Conservation (phyloP, 2,888 invertebrate genomes). For the Drosophila paranaensis region DNA sequence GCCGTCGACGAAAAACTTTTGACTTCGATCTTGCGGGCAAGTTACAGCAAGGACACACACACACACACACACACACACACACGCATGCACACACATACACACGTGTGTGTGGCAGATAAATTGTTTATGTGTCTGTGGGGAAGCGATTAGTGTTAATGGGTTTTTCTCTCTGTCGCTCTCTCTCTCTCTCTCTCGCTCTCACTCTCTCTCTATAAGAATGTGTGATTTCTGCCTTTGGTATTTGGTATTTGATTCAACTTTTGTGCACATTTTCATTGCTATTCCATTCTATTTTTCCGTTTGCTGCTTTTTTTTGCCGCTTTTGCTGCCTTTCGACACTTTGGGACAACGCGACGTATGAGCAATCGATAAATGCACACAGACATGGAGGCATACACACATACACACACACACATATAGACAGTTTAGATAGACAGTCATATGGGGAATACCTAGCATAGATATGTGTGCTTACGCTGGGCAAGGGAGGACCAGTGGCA, state of each 20-base stretch:
- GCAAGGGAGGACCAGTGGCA: neutral
- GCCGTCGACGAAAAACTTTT: slow-evolving; percentile 59
- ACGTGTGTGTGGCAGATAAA: slow-evolving; percentile 69
- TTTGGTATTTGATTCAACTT: slow-evolving; percentile 72
- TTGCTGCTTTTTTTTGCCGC: slow-evolving; percentile 11
- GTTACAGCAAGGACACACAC: slow-evolving; percentile 42
- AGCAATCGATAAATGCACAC: slow-evolving; percentile 75
- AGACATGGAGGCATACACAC: slow-evolving; percentile 40
- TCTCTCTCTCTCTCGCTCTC: slow-evolving; percentile 13
- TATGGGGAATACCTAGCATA: slow-evolving; percentile 63
- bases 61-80: slow-evolving; percentile 23
- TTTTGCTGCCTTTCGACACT: slow-evolving; percentile 55
- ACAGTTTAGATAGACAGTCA: slow-evolving; percentile 68
- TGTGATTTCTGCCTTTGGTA: slow-evolving; percentile 70
- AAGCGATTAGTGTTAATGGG: slow-evolving; percentile 82
- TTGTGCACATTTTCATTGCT: slow-evolving; percentile 67
- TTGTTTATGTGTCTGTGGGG: slow-evolving; percentile 82
- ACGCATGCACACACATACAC: slow-evolving; percentile 42
- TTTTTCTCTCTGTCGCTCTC: slow-evolving; percentile 44
- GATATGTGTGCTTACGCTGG: neutral
- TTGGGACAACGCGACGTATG: slow-evolving; percentile 65
- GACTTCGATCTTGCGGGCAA: slow-evolving; percentile 73
- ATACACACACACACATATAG: slow-evolving; percentile 44
- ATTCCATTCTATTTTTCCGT: slow-evolving; percentile 41
- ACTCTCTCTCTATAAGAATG: slow-evolving; percentile 56